A percentile compares a stretch with the other conserved stretches of the same genome.
Evolutionary conservation across 1,140 invertebrate species (phyloP).

Genomic region (Temnothorax curvispinosus): DNA sequence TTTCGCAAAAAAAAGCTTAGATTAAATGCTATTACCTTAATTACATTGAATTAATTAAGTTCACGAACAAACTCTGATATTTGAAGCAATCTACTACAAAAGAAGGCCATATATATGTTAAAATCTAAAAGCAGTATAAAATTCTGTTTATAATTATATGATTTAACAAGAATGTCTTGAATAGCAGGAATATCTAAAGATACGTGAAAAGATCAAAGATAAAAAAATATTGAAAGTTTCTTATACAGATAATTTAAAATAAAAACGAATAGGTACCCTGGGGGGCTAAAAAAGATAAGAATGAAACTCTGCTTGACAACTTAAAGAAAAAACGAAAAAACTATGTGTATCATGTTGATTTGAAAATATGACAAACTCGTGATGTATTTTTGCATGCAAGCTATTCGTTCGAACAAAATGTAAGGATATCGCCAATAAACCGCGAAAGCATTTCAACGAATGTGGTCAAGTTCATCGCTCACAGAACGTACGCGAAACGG

Average conservation of each 20-base stretch:
- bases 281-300: not conserved
- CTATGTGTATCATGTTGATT: not conserved
- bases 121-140: no score
- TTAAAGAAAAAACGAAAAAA: not conserved
- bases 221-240: not conserved
- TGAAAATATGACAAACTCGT: not conserved
- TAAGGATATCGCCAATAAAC: not conserved
- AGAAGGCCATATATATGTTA: no score
- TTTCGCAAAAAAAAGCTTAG: not conserved
- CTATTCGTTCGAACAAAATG: not conserved
- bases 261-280: not conserved
- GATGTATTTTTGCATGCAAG: not conserved
- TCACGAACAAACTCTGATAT: not conserved
- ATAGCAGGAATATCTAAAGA: not conserved
- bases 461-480: conserved; percentile 45
- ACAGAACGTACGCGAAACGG: not conserved
- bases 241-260: not conserved
- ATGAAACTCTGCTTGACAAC: not conserved
- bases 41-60: not conserved
- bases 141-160: not conserved
- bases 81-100: not conserved
- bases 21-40: conserved; percentile 13
- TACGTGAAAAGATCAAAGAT: not conserved
- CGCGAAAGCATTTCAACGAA: conserved; percentile 3
- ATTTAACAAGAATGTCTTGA: not conserved